Base-by-base conservation (phyloP, 2,797 vertebrate species). In the Trachurus trachurus region DNA sequence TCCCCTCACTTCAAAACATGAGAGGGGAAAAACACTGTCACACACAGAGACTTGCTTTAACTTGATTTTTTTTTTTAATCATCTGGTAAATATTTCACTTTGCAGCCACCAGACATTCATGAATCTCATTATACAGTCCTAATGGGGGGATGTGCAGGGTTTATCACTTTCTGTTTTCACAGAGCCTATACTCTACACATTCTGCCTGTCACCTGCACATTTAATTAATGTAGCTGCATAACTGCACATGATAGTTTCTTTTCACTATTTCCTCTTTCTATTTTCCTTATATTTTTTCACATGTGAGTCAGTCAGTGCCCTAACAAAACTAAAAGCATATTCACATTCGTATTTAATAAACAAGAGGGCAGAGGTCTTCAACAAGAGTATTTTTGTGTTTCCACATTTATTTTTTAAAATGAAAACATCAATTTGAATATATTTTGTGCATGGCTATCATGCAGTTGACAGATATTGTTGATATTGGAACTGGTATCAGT, bases 1-100 rank as follows among this genome's bases (percentile, higher is more conserved):
- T 44, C 26, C 13, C 31, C 45, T 63, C 9, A 31, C 70, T 66
- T 61, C 9, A 49, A 59, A 81, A 67, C n/a, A 64, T n/a, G 0
- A 47, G 34, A 26, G 17, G 17, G 15, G 0, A 4, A 45, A 22
- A 56, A 44, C 26, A 34, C 8, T n/a, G 16, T 17, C 10, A 21
- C 42, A 22, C 16, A 9, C 11, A 42, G 15, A 17, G 9, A 44
- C 29, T 61, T 61, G 9, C 39, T 65, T 37, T 56, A 17, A 3
- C 11, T 42, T 22, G 10, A 6, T 50, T 50, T 26, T 34, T 34
- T 34, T 34, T 6, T 6, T 34, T 5, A 34, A 6, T 34, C 31
- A 6, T 34, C 31, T 6, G 5, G 17, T 45, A 74, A 49, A 61
- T 57, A 45, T 66, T 50, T 17, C 8, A 53, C 26, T 52, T 26